Conservation (phyloP, 1,140 invertebrate species). For the Atta texana region DNA sequence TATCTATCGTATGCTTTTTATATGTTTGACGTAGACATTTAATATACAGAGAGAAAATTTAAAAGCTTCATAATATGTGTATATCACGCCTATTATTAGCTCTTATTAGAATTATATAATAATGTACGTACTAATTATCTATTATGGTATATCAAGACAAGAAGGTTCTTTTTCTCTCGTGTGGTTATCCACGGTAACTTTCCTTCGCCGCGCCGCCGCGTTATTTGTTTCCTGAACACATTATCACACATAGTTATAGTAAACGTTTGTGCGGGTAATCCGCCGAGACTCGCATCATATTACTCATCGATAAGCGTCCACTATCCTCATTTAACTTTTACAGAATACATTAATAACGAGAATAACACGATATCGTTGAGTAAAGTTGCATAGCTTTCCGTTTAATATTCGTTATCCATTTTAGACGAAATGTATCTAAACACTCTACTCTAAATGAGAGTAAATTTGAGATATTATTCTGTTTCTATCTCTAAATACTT, state of each 20-base stretch:
- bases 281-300: constrained; percentile 32
- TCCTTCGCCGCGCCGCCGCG: constrained; percentile 40
- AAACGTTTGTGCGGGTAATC: constrained; percentile 22
- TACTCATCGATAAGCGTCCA: constrained; percentile 51
- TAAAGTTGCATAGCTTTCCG: constrained; percentile 5
- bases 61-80: neutral
- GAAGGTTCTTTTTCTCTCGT: constrained; percentile 28
- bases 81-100: neutral
- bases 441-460: no score
- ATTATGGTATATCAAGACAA: neutral
- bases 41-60: neutral
- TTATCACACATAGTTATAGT: constrained; percentile 49
- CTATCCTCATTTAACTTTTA: constrained; percentile 21
- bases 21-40: neutral
- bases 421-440: neutral
- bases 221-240: constrained; percentile 51
- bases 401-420: constrained; percentile 15
- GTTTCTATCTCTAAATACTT: neutral
- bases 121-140: constrained; percentile 1
- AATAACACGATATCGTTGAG: constrained; percentile 29
- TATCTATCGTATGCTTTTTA: constrained; percentile 1
- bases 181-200: constrained; percentile 61
- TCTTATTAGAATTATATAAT: constrained; percentile 3
- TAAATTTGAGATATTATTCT: neutral
- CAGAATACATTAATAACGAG: constrained; percentile 39